Base-by-base conservation (phyloP, 2,797 vertebrate genomes). In the Arrhamphus sclerolepis region DNA sequence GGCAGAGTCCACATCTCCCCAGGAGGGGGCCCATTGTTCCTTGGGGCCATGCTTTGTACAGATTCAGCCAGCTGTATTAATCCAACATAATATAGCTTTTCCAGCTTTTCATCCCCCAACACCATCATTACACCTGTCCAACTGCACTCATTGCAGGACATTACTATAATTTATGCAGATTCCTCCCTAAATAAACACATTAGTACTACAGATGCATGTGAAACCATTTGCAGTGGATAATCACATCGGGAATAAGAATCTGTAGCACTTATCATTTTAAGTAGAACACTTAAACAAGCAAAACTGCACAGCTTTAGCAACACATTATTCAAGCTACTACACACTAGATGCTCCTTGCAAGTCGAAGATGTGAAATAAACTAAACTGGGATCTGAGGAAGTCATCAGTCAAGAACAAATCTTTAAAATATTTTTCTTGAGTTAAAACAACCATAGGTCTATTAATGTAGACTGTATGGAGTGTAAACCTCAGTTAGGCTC, bases 221-320 rank as follows among this genome's bases (percentile, higher is more conserved):
- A 72, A 73, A 63, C 69, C 74, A 70, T 81, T 84, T 77, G 66
- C 60, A 22, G 38, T 6, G 2, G 54, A 70, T 80, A 81, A 82
- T 72, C 66, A 84, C n/a, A n/a, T 34, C 7, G 47, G 53, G 40
- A 78, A 58, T 63, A 62, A 82, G 72, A 66, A 34, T 77, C 69
- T 72, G 81, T 71, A 78, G 72, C 65, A 71, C 85, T 87, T 86
- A 89, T 88, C 76, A 85, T 78, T 83, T 62, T 62, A 61, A 75
- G 74, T 77, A 78, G 62, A 72, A 55, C 14, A 46, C 61, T 78
- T 80, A 70, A 56, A 67, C 64, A 57, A 56, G 68, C 62, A 67
- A 71, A 69, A 29, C 57, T 60, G 42, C 66, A 49, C 70, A 70
- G 72, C 73, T 72, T 81, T 44, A 50, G 55, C 52, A 62, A 75